Percentiles rank a stretch among this genome's conserved stretches.
Evolutionary conservation across 2,888 invertebrate genomes (phyloP).

Genomic region (Mythimna albipuncta): DNA sequence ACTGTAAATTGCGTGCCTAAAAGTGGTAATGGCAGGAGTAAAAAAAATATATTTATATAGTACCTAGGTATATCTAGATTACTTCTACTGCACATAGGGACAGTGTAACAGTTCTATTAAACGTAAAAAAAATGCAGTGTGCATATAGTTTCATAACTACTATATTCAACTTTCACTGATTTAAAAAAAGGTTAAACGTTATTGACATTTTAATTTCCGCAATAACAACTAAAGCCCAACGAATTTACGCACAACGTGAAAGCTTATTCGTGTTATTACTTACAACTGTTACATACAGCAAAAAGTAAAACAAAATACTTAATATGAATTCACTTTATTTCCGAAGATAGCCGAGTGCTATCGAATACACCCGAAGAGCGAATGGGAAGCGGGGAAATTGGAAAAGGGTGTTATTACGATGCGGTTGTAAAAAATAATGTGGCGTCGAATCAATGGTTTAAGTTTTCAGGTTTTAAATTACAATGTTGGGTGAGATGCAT

Average conservation of each 20-base stretch:
- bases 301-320: slow-evolving; percentile 31
- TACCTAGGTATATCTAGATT: no score
- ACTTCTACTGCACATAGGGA: no score
- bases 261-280: slow-evolving; percentile 48
- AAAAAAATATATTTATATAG: no score
- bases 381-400: slow-evolving; percentile 43
- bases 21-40: no score
- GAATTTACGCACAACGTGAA: slow-evolving; percentile 33
- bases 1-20: no score
- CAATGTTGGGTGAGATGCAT: slow-evolving; percentile 31
- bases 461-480: slow-evolving; percentile 62
- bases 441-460: slow-evolving; percentile 65
- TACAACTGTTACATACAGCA: slow-evolving; percentile 23
- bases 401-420: slow-evolving; percentile 63
- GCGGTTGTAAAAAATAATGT: slow-evolving; percentile 69
- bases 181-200: slow-evolving; percentile 21
- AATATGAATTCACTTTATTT: slow-evolving; percentile 43
- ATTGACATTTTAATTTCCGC: slow-evolving; percentile 19
- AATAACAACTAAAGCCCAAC: slow-evolving; percentile 10
- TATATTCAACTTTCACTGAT: slow-evolving; percentile 14
- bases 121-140: background rate
- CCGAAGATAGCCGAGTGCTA: slow-evolving; percentile 34
- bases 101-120: background rate
- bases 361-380: slow-evolving; percentile 33
- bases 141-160: background rate